Percentiles rank a stretch among this genome's conserved stretches.
Conservation (phyloP, 23 tunicate species). For the Trididemnum clinides region DNA sequence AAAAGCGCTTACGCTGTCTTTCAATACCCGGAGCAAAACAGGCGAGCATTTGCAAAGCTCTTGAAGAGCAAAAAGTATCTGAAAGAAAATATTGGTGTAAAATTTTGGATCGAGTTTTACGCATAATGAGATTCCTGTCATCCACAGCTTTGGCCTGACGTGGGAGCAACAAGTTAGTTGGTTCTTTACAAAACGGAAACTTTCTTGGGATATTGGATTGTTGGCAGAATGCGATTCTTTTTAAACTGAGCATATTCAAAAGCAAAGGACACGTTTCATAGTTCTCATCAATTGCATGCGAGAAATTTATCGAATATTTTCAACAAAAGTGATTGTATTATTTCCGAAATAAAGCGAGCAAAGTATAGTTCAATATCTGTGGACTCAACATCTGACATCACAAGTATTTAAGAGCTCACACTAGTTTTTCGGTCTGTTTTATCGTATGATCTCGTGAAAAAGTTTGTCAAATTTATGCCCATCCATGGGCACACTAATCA, state of each 20-base stretch:
- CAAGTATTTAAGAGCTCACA: constrained; percentile 35
- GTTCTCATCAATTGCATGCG: constrained; percentile 44
- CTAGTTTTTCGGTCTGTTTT: constrained; percentile 38
- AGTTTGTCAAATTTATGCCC: too few relatives aligned
- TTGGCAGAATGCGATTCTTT: constrained; percentile 34
- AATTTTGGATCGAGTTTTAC: constrained; percentile 33
- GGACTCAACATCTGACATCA: too few relatives aligned
- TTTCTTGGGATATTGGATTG: constrained; percentile 37
- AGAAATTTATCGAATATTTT: constrained; percentile 35
- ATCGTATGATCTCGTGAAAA: constrained; percentile 29
- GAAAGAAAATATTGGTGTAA: constrained; percentile 45
- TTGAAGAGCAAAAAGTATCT: constrained; percentile 26
- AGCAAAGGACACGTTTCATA: constrained; percentile 37
- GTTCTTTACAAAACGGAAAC: too few relatives aligned
- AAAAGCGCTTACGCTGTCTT: not conserved
- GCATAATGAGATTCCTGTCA: constrained; percentile 13
- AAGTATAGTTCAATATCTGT: too few relatives aligned
- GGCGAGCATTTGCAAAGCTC: constrained; percentile 9
- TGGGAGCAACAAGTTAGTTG: too few relatives aligned
- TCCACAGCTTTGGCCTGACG: constrained; percentile 43
- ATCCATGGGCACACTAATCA: constrained; percentile 39
- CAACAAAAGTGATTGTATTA: constrained; percentile 30
- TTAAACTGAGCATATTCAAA: constrained; percentile 40
- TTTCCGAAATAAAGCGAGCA: constrained; percentile 47
- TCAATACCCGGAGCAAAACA: constrained; percentile 1